Evolutionary conservation across 2,888 invertebrate species (phyloP).

Genomic region (Catocala sponsa): DNA sequence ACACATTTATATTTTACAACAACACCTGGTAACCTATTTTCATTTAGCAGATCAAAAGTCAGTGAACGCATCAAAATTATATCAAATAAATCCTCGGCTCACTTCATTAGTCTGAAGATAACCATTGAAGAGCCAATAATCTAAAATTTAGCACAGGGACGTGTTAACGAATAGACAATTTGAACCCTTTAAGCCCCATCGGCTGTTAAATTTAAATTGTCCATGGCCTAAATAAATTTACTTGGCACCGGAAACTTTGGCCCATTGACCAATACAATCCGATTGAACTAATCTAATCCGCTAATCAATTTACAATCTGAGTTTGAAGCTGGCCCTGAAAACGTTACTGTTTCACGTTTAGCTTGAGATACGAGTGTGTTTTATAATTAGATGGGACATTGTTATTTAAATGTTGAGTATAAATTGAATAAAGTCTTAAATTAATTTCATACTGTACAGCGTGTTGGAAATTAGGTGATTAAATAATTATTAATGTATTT

Average conservation of each 20-base stretch:
- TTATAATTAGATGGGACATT: too few relatives aligned
- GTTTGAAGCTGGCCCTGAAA: constrained; percentile 11
- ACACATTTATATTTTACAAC: too few relatives aligned
- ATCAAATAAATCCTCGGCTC: not conserved
- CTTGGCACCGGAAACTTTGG: constrained; percentile 27
- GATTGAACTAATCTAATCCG: constrained; percentile 35
- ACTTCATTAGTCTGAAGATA: constrained; percentile 1
- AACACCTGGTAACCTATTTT: too few relatives aligned
- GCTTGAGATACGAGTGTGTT: not conserved
- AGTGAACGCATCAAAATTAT: too few relatives aligned
- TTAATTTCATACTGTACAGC: too few relatives aligned
- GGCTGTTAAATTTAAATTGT: constrained; percentile 24
- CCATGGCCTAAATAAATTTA: constrained; percentile 47
- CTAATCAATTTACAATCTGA: constrained; percentile 44
- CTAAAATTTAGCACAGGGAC: constrained; percentile 9
- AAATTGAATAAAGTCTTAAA: too few relatives aligned
- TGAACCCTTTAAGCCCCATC: constrained; percentile 9
- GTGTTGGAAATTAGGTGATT: too few relatives aligned
- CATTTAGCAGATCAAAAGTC: too few relatives aligned
- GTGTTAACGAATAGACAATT: constrained; percentile 25
- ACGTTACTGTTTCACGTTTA: not conserved
- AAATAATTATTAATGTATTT: too few relatives aligned
- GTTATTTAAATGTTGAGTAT: too few relatives aligned
- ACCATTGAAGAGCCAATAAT: constrained; percentile 10
- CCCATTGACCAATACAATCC: constrained; percentile 44